These are phyloP conservation scores for Leucophora obtusa DNA, from an alignment of 2,888 invertebrate species.

Conservation along the genomic window DNA sequence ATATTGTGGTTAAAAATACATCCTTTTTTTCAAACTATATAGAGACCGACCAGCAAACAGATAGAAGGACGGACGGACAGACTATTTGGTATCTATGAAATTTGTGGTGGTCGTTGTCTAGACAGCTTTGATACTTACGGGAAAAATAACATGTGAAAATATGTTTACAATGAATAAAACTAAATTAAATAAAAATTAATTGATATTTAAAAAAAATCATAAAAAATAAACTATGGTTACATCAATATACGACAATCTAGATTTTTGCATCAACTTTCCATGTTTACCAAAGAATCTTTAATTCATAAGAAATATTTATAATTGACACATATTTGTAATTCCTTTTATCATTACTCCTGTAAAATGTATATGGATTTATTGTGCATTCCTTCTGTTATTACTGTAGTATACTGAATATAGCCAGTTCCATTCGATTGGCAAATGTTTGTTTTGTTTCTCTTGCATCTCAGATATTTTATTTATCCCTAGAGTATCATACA, in stretches of 20 bases:
- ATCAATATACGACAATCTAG: too few species aligned
- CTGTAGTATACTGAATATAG: neutral
- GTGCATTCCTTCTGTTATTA: neutral
- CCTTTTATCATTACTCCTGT: too few species aligned
- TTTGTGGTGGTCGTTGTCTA: slow-evolving; percentile 61
- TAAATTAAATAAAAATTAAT: slow-evolving; percentile 27
- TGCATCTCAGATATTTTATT: slow-evolving; percentile 46
- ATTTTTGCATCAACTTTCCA: too few species aligned
- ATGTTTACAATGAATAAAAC: slow-evolving; percentile 10
- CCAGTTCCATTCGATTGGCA: slow-evolving; percentile 29
- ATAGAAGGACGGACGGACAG: slow-evolving; percentile 11
- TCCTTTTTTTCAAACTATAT: slow-evolving; percentile 14
- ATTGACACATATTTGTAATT: too few species aligned
- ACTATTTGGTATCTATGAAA: slow-evolving; percentile 41
- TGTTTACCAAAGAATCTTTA: too few species aligned
- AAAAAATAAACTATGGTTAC: too few species aligned
- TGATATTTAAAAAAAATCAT: too few species aligned
- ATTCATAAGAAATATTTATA: too few species aligned
- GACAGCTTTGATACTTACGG: slow-evolving; percentile 59
- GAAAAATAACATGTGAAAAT: slow-evolving; percentile 57
- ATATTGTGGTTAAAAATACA: slow-evolving; percentile 53
- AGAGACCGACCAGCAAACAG: slow-evolving; percentile 13
- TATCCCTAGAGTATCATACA: slow-evolving; percentile 35
- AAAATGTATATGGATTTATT: neutral
- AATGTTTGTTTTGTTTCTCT: slow-evolving; percentile 29